Evolutionary conservation across 2,888 invertebrate genomes (phyloP).

Genomic region (Cremastinae sp.): DNA sequence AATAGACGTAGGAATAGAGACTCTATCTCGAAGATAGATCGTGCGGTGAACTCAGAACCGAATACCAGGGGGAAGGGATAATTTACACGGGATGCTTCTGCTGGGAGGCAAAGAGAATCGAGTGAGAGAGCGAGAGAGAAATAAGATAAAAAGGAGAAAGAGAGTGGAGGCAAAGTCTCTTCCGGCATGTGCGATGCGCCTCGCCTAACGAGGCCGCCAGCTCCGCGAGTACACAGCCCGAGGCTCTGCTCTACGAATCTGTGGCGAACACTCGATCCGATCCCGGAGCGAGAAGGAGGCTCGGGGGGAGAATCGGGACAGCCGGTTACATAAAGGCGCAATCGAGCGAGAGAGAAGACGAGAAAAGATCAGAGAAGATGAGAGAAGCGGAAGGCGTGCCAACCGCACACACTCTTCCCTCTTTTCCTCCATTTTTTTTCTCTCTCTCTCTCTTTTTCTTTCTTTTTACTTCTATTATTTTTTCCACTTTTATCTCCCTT

Average conservation of each 20-base stretch:
- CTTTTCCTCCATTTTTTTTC: conserved; percentile 24
- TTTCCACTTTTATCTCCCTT: conserved; percentile 13
- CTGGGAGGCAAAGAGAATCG: conserved; percentile 40
- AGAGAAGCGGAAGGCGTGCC: conserved; percentile 50
- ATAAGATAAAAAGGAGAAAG: not conserved
- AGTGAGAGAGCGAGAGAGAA: conserved; percentile 14
- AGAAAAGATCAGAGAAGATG: conserved; percentile 11
- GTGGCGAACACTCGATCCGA: conserved; percentile 49
- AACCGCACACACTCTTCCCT: conserved; percentile 35
- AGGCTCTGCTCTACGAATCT: conserved; percentile 50
- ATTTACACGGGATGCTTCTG: conserved; percentile 58
- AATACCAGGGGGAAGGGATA: conserved; percentile 38
- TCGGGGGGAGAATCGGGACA: conserved; percentile 13
- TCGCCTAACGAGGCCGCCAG: conserved; percentile 65
- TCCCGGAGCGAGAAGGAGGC: conserved; percentile 14
- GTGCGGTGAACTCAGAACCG: conserved; percentile 41
- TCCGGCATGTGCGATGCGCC: conserved; percentile 63
- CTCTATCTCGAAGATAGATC: no score
- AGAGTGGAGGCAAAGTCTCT: conserved; percentile 37
- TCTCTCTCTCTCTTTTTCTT: conserved; percentile 26
- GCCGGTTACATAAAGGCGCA: conserved; percentile 63
- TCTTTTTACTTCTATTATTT: conserved; percentile 6
- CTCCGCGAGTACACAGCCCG: conserved; percentile 37
- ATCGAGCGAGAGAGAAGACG: conserved; percentile 39
- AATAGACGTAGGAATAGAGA: no score